Conservation (phyloP, 92 coral and sea anemone genomes). For the Porites evermanni region DNA sequence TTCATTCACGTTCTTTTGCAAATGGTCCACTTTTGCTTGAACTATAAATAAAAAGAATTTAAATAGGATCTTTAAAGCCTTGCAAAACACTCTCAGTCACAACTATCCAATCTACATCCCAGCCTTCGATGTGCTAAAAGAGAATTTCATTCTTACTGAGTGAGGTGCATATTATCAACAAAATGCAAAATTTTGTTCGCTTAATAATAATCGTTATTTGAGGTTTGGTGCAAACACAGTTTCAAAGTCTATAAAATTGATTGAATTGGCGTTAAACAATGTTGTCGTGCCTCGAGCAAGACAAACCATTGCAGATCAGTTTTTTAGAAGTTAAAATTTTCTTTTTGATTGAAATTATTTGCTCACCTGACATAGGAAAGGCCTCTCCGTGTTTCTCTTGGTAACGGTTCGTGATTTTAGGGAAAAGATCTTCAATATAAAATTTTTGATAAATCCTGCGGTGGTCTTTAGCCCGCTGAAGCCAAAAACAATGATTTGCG, state of each 20-base stretch:
- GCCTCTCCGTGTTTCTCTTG: conserved; percentile 23
- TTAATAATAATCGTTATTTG: no score
- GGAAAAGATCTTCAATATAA: conserved; percentile 14
- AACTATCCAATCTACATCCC: no score
- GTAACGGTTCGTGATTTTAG: conserved; percentile 27
- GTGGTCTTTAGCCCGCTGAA: conserved; percentile 13
- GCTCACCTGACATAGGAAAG: conserved; percentile 32
- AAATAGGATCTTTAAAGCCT: background rate
- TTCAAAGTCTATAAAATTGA: no score
- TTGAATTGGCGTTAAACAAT: no score
- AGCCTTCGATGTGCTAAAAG: no score
- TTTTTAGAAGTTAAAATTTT: no score
- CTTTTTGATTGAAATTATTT: no score
- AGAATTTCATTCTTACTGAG: no score
- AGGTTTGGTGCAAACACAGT: no score
- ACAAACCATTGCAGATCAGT: no score
- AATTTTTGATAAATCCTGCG: background rate
- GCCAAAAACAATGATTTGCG: background rate
- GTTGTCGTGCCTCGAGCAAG: background rate
- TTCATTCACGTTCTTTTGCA: conserved; percentile 12
- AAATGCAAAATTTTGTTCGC: no score
- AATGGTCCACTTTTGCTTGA: conserved; percentile 25
- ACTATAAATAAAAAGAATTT: background rate
- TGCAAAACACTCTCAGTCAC: background rate
- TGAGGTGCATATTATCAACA: no score